Evolutionary conservation across 2,888 invertebrate species (phyloP).

Genomic region (Ennomos quercinarius): DNA sequence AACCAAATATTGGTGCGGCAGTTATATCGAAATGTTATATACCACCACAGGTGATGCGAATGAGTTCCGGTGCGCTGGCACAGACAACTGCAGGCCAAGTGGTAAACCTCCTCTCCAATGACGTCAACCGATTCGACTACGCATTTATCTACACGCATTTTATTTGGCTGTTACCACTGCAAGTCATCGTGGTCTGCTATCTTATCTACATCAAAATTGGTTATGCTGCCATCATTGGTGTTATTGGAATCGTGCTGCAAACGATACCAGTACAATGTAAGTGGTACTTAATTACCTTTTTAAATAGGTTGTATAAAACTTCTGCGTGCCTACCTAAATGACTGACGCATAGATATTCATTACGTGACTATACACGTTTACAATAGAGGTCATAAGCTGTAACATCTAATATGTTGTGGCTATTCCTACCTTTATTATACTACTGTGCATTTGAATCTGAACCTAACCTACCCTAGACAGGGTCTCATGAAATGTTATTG

Average conservation of each 20-base stretch:
- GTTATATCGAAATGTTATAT: slow-evolving; percentile 10
- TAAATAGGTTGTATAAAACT: too few species aligned
- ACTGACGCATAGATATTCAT: too few species aligned
- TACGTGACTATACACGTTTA: too few species aligned
- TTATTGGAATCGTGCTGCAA: slow-evolving; percentile 90
- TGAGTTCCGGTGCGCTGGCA: slow-evolving; percentile 93
- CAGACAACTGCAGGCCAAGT: slow-evolving; percentile 96
- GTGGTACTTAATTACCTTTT: slow-evolving; percentile 32
- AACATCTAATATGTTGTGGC: too few species aligned
- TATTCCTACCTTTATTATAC: too few species aligned
- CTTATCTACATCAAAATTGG: slow-evolving; percentile 92
- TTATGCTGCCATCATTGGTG: slow-evolving; percentile 90
- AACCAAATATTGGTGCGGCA: not conserved
- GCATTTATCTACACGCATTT: slow-evolving; percentile 93
- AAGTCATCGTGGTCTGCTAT: slow-evolving; percentile 88
- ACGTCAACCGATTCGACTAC: slow-evolving; percentile 96
- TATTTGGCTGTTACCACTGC: slow-evolving; percentile 94
- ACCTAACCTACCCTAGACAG: too few species aligned
- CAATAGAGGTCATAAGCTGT: too few species aligned
- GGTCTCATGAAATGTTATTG: too few species aligned
- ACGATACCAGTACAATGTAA: slow-evolving; percentile 94
- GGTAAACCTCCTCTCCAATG: slow-evolving; percentile 96
- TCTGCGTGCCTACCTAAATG: too few species aligned
- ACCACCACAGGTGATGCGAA: slow-evolving; percentile 79
- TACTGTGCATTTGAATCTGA: too few species aligned